These are phyloP conservation scores for Leucophenga maculata DNA, from an alignment of 2,888 invertebrate genomes.

Conservation along the genomic window DNA sequence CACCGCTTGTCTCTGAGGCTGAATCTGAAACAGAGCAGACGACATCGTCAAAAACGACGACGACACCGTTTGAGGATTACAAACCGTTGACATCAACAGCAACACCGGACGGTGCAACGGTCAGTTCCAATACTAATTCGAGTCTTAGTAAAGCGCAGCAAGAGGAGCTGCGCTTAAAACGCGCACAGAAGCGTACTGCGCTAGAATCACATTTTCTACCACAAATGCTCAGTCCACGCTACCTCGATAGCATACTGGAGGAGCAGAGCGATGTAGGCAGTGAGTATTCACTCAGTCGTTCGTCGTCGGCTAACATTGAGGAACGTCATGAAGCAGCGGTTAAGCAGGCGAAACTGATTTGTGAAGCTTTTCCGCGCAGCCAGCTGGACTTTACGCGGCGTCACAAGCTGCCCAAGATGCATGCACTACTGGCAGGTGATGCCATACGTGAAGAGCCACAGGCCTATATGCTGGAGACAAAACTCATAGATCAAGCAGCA, in stretches of 20 bases:
- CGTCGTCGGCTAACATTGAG: conserved; percentile 67
- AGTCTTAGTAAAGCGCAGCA: conserved; percentile 7
- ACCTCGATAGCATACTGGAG: conserved; percentile 84
- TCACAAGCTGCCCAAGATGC: conserved; percentile 58
- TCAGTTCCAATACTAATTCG: conserved; percentile 28
- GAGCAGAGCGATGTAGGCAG: conserved; percentile 80
- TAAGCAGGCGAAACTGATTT: conserved; percentile 70
- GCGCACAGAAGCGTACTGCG: conserved; percentile 74
- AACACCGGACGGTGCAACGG: conserved; percentile 28
- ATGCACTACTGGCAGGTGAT: conserved; percentile 26
- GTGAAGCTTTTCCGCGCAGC: conserved; percentile 71
- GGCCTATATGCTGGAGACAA: conserved; percentile 77
- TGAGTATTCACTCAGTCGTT: conserved; percentile 72
- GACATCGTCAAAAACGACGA: conserved; percentile 36
- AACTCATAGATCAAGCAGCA: conserved; percentile 74
- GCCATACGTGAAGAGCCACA: conserved; percentile 67
- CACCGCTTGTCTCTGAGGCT: conserved; percentile 77
- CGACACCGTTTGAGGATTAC: background rate
- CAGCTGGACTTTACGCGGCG: conserved; percentile 68
- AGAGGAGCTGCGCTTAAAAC: conserved; percentile 72
- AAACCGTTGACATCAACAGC: conserved; percentile 40
- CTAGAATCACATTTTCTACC: conserved; percentile 76
- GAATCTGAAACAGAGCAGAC: conserved; percentile 74
- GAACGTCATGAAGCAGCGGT: conserved; percentile 72
- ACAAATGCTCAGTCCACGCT: conserved; percentile 77